Conservation (phyloP, 2,888 invertebrate genomes). For the Pasiphila rectangulata region DNA sequence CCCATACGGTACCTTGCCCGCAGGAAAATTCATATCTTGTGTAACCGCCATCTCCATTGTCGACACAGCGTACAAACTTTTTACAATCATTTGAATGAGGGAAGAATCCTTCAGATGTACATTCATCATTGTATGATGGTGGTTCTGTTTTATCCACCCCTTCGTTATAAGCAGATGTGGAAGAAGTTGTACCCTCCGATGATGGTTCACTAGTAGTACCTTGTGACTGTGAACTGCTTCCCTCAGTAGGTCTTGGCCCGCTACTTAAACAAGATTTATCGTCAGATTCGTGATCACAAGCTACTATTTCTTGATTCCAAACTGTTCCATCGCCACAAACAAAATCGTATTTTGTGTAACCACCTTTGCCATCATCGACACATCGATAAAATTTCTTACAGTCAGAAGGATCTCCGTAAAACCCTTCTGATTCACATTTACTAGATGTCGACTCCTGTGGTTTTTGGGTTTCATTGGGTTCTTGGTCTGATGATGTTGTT, state of each 20-base stretch:
- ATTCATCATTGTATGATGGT: constrained; percentile 44
- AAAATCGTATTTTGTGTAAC: constrained; percentile 84
- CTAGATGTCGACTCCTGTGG: constrained; percentile 26
- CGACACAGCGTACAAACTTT: constrained; percentile 87
- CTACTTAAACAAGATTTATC: constrained; percentile 35
- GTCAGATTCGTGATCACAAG: constrained; percentile 75
- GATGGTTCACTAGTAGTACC: constrained; percentile 19
- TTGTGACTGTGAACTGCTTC: constrained; percentile 11
- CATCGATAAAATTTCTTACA: constrained; percentile 88
- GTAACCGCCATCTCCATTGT: constrained; percentile 66
- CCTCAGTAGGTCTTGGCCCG: constrained; percentile 10
- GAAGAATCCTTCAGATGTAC: constrained; percentile 85
- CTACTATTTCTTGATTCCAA: constrained; percentile 79
- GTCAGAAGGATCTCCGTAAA: constrained; percentile 83
- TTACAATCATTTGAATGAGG: constrained; percentile 84
- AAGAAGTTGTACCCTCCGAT: constrained; percentile 23
- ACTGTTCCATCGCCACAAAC: constrained; percentile 86
- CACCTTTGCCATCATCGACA: constrained; percentile 81
- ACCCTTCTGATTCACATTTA: constrained; percentile 82
- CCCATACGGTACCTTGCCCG: constrained; percentile 86
- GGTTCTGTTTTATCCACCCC: constrained; percentile 24
- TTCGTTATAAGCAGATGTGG: constrained; percentile 21
- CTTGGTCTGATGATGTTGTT: constrained; percentile 8
- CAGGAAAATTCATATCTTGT: constrained; percentile 83
- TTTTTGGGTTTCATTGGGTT: constrained; percentile 24